Conservation (phyloP, 2,888 invertebrate genomes). For the Leuctra nigra region DNA sequence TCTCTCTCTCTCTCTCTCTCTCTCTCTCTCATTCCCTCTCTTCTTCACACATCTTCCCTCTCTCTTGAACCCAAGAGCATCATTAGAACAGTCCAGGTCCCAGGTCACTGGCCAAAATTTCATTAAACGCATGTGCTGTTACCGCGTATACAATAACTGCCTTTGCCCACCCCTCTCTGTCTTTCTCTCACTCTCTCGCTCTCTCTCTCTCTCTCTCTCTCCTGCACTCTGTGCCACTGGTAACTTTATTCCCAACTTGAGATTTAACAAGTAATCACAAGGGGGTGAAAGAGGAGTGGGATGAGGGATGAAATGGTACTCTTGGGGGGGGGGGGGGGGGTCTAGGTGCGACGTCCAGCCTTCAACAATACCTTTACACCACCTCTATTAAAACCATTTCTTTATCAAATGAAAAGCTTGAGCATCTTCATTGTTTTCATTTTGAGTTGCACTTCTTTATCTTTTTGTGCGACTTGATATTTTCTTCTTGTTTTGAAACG, state of each 20-base stretch:
- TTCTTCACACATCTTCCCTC: not conserved
- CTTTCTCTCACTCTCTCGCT: not conserved
- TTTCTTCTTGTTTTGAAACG: no score
- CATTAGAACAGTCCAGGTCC: slow-evolving; percentile 23
- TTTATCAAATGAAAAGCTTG: no score
- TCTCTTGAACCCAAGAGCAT: slow-evolving; percentile 17
- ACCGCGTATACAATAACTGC: not conserved
- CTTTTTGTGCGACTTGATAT: no score
- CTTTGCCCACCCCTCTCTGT: not conserved
- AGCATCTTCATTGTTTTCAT: no score
- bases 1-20: not conserved
- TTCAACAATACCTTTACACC: no score
- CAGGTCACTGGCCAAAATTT: slow-evolving; percentile 25
- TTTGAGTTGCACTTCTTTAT: no score
- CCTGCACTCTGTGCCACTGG: not conserved
- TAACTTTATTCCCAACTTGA: slow-evolving; percentile 10
- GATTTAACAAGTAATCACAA: slow-evolving; percentile 8
- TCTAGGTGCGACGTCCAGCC: no score
- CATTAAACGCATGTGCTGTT: slow-evolving; percentile 27
- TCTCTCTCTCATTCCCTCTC: not conserved
- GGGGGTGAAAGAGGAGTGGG: not conserved
- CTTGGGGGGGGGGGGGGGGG: not conserved
- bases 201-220: not conserved
- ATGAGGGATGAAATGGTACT: not conserved
- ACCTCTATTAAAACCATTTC: no score